These are phyloP conservation scores for Alces alces DNA, from an alignment of 2,113 vertebrate species.

Conservation along the genomic window DNA sequence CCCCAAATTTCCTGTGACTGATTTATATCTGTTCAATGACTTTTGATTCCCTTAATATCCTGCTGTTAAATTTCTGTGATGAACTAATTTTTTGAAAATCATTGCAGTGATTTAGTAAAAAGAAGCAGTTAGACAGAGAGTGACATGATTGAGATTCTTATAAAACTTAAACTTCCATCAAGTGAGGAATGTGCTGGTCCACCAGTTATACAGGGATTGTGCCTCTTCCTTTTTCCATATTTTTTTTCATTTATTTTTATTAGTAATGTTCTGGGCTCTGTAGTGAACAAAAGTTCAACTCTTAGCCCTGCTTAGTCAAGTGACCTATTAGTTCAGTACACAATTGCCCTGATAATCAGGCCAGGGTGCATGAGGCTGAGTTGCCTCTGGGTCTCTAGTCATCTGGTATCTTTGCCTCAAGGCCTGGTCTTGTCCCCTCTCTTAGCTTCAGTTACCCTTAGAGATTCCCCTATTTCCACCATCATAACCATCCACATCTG, in stretches of 20 bases:
- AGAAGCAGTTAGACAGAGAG: neutral
- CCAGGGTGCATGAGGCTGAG: neutral
- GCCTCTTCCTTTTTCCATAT: neutral
- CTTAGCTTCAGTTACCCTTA: neutral
- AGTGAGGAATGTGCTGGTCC: neutral
- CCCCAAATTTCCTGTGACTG: neutral
- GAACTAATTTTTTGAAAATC: neutral
- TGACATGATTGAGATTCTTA: neutral
- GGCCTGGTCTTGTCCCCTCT: neutral
- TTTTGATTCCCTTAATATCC: neutral
- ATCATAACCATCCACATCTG: neutral
- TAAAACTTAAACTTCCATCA: neutral
- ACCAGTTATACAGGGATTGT: no score
- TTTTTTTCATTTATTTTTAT: no score
- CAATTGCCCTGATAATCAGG: neutral
- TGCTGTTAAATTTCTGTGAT: neutral
- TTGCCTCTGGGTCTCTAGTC: neutral
- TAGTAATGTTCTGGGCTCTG: neutral
- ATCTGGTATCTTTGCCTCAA: neutral
- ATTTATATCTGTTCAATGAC: neutral
- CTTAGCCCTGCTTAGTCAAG: neutral
- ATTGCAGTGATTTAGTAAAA: neutral
- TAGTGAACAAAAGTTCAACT: neutral
- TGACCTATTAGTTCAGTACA: neutral
- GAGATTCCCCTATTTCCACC: no score